Percentiles rank a stretch among this genome's conserved stretches.
These are phyloP conservation scores for Andrena cerasifolii DNA, from an alignment of 1,140 invertebrate species.

Conservation along the genomic window DNA sequence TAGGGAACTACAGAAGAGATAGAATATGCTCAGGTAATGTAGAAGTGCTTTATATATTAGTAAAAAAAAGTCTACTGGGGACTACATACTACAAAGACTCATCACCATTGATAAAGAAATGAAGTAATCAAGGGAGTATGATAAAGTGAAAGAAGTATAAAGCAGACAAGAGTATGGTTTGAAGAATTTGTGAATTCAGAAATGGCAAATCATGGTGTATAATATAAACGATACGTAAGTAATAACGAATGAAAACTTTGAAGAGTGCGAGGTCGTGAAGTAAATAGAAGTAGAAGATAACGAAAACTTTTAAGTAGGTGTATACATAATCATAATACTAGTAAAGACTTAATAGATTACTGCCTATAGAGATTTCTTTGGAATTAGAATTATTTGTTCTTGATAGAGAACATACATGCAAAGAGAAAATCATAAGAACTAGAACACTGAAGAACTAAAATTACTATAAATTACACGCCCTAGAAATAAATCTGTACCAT, in stretches of 20 bases:
- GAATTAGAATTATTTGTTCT: constrained; percentile 16
- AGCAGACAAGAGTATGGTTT: constrained; percentile 40
- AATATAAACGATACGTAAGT: not conserved
- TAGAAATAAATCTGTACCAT: constrained; percentile 73
- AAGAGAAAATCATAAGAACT: constrained; percentile 48
- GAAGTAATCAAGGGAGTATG: constrained; percentile 10
- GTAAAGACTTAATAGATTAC: constrained; percentile 12
- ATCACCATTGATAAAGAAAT: constrained; percentile 27
- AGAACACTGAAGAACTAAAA: constrained; percentile 49
- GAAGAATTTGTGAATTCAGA: constrained; percentile 27
- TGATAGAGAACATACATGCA: constrained; percentile 58
- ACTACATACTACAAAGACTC: constrained; percentile 15
- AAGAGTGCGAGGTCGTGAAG: constrained; percentile 24
- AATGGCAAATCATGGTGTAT: constrained; percentile 21
- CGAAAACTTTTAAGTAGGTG: constrained; percentile 24
- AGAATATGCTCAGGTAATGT: constrained; percentile 26
- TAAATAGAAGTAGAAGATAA: constrained; percentile 18
- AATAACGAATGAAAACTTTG: constrained; percentile 6
- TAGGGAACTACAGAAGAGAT: constrained; percentile 32
- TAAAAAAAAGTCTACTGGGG: constrained; percentile 5
- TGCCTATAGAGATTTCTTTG: not conserved
- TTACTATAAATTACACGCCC: constrained; percentile 49
- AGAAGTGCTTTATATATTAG: constrained; percentile 20
- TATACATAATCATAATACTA: constrained; percentile 34
- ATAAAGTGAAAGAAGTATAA: constrained; percentile 14